A percentile compares a stretch with the other conserved stretches of the same genome.
Conservation (phyloP, 2,113 vertebrate genomes). For the Nesogale talazaci region DNA sequence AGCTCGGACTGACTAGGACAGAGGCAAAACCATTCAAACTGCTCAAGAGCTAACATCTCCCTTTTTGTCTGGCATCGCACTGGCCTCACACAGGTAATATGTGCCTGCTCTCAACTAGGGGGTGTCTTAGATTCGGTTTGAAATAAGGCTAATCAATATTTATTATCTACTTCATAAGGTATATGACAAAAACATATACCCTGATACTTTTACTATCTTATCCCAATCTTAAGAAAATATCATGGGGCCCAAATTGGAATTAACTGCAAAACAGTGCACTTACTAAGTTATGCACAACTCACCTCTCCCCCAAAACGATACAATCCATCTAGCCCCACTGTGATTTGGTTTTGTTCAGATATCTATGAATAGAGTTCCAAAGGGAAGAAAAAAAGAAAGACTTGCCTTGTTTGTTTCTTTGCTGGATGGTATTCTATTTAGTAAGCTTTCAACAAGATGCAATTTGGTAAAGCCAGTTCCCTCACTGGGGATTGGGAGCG, state of each 20-base stretch:
- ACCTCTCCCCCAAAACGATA: constrained; percentile 18
- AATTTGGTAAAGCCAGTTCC: constrained; percentile 95
- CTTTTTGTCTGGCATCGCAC: too few relatives aligned
- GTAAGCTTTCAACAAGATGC: constrained; percentile 92
- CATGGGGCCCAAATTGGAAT: background rate
- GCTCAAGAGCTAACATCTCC: too few relatives aligned
- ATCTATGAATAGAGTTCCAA: background rate
- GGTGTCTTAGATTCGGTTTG: too few relatives aligned
- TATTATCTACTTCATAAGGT: background rate
- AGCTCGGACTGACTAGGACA: too few relatives aligned
- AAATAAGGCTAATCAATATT: background rate
- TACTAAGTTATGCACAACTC: background rate
- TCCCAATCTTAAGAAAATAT: background rate
- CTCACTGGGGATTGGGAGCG: constrained; percentile 91
- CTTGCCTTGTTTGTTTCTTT: constrained; percentile 96
- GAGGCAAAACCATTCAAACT: too few relatives aligned
- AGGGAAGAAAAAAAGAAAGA: background rate
- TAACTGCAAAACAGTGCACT: background rate
- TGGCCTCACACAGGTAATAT: too few relatives aligned
- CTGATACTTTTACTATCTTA: background rate
- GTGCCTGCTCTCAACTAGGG: too few relatives aligned
- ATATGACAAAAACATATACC: background rate
- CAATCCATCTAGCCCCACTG: background rate
- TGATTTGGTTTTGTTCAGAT: background rate
- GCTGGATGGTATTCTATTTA: constrained; percentile 94